Evolutionary conservation across 1,140 invertebrate genomes (phyloP).

Genomic region (Tetragonula clypearis): DNA sequence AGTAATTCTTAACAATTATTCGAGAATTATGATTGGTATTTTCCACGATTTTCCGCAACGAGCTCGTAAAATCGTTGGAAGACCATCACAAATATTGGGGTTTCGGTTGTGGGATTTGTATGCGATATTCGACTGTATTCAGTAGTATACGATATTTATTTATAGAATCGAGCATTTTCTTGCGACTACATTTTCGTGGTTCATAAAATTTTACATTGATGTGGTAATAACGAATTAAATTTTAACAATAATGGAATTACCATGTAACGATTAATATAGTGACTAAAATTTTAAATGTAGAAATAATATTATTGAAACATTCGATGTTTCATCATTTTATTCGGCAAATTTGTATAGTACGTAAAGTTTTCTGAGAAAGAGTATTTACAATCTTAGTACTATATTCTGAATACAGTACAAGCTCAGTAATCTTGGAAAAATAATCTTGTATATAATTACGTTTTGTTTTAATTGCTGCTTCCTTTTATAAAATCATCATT

Average conservation of each 20-base stretch:
- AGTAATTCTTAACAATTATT: not conserved
- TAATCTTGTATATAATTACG: slow-evolving; percentile 42
- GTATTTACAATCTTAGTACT: not conserved
- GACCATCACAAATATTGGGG: slow-evolving; percentile 29
- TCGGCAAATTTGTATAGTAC: not conserved
- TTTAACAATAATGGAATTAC: not conserved
- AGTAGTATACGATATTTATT: slow-evolving; percentile 48
- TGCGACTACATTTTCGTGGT: not conserved
- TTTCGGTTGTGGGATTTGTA: slow-evolving; percentile 63
- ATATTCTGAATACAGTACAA: slow-evolving; percentile 50
- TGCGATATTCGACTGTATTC: slow-evolving; percentile 62
- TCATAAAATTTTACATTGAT: not conserved
- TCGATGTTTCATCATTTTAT: not conserved
- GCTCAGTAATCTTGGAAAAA: not conserved
- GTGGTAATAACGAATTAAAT: not conserved
- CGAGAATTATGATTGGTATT: slow-evolving; percentile 5
- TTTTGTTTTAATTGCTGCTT: slow-evolving; percentile 15
- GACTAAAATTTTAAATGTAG: not conserved
- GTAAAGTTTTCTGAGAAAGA: not conserved
- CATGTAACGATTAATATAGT: not conserved
- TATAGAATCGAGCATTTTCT: slow-evolving; percentile 25
- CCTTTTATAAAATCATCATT: slow-evolving; percentile 14
- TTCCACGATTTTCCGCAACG: slow-evolving; percentile 21
- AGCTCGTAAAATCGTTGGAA: slow-evolving; percentile 24
- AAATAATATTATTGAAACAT: not conserved